Base-by-base conservation (phyloP, 2,888 invertebrate genomes). In the Polyploca ridens region DNA sequence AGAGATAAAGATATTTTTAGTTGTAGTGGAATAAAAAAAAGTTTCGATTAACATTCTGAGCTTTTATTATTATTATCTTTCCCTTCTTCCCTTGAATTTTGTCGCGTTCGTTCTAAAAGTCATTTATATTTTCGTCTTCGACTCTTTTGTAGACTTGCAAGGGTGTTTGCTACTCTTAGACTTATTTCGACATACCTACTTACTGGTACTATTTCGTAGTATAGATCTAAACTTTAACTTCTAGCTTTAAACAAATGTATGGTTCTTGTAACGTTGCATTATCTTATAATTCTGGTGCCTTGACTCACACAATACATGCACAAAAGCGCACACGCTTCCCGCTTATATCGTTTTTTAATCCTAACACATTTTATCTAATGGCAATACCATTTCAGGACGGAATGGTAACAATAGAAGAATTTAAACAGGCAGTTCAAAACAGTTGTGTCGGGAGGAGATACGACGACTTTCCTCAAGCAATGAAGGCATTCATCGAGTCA, bases 401-500 rank as follows among this genome's bases (percentile, higher is more conserved):
- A 60, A 96, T 96, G 84, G 97, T 98, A 76, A 96, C 97, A 5
- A 96, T 96, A 65, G 97, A 97, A 1, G 97, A 98, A 84, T 97
- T 97, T 90, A 97, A 97, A 85, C 87, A 85, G 77, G 97, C 97
- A 0, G 97, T 98, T 0, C 96, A 97, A 86, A 96, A 96, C 84
- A 97, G 96, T 74, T 97, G 97, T 82, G 95, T 97, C 33, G 97
- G 97, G 5, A 95, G 96, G 78, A 94, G 95, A 70, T 97, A 97
- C 82, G 95, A 96, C 13, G 97, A 97, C 68, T 97, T 98, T 82
- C 97, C 97, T 0, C 97, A 97, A 88, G 97, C 97, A 5, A 97
- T 97, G 96, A 97, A 96, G 83, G 97, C 97, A 84, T 97, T 97
- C 86, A 97, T 97, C 82, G 97, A 97, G 86, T 96, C 96, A 63